phyloP scores from a whole-genome alignment of 2,113 vertebrate species.

The Ceyx cyanopectus region DNA sequence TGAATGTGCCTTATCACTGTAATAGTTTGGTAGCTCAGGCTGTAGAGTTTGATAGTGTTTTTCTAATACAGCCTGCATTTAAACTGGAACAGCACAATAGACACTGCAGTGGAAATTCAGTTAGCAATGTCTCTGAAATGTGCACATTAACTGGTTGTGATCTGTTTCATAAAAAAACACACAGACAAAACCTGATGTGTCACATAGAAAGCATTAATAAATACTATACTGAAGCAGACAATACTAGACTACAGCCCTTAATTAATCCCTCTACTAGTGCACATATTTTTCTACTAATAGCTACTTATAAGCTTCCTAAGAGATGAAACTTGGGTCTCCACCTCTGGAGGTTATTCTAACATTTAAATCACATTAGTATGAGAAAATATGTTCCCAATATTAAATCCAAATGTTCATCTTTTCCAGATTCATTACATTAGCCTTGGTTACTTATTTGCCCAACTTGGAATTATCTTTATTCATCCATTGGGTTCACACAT shows the following conservation, averaged over 20 bases:
- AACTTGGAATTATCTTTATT: background rate
- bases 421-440: background rate
- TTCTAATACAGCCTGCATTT: background rate
- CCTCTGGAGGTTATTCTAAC: background rate
- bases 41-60: background rate
- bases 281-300: slow-evolving; percentile 14
- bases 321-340: background rate
- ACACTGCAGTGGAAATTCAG: background rate
- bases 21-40: background rate
- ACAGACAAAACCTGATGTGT: background rate
- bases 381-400: background rate
- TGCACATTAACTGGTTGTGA: background rate
- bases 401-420: background rate
- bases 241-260: background rate
- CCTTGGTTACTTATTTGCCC: background rate
- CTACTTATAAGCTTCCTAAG: background rate
- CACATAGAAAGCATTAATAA: background rate
- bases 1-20: background rate
- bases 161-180: background rate
- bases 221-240: background rate
- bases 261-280: background rate
- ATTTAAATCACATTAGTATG: background rate
- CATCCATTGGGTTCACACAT: background rate
- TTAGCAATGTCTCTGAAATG: background rate
- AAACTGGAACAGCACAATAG: background rate